Base-by-base conservation (phyloP, 1,140 invertebrate species). In the Physella acuta region DNA sequence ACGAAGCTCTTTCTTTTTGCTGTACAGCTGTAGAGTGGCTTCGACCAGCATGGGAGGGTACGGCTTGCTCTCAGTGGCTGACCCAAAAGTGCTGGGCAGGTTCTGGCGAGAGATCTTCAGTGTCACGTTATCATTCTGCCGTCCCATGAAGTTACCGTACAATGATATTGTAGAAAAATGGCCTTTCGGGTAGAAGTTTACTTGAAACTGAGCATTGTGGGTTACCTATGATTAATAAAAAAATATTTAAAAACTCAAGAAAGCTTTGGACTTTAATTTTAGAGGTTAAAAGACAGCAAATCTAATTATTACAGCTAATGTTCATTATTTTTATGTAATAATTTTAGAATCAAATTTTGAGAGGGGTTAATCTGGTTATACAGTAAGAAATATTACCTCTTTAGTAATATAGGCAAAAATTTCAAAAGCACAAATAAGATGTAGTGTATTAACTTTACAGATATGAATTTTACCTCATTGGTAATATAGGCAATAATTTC, bases 151-250 rank as follows among this genome's bases (percentile, higher is more conserved):
- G 30, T 72, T 75, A 14, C 77, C 75, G 59, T 82, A 82, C 28
- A 80, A 71, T 44, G 75, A 74, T 24, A 79, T 76, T 0, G 79
- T 76, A 28, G 72, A 77, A 68, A 76, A 82, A 52, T 76, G 75
- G 30, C 80, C 80, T 51, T 77, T 78, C 3, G 80, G 79, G 59
- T 71, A 82, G 55, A 82, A 81, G 17, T 73, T 71, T 26, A 79
- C 71, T n/a, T 75, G 73, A 71, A 82, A 80, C 34, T 63, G 49
- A 1, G 68, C 68, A 34, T 34, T 16, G 31, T 64, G 64, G 26
- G 34, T 17, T 26, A 24, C 36, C 64, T 67, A 31, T 33, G 30
- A 24, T 20, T n/a, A 16, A 16, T 33, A 30, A 53, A 53, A 37
- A n/a, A n/a, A n/a, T n/a, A 49, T 49, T 49, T 14, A 49, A 49